Conservation (phyloP, 2,113 vertebrate species). For the Macquaria australasica region DNA sequence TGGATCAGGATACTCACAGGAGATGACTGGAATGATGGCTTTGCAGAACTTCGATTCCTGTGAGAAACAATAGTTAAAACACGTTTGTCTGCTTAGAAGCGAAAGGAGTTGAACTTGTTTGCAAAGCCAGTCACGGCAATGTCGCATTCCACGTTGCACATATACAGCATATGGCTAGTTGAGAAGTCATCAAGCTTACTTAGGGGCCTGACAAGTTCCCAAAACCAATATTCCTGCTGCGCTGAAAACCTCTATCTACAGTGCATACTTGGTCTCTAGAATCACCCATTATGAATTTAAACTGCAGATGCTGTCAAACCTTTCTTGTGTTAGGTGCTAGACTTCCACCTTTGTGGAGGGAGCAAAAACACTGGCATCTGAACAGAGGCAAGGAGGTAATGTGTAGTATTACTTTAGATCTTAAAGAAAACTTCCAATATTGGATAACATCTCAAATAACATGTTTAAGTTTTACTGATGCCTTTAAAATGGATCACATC, state of each 20-base stretch:
- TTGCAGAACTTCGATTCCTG: slow-evolving; percentile 88
- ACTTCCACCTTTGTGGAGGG: not conserved
- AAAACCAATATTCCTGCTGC: not conserved
- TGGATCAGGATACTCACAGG: slow-evolving; percentile 82
- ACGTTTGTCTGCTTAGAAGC: not conserved
- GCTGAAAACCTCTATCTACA: not conserved
- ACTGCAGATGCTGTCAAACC: not conserved
- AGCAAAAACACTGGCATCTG: not conserved
- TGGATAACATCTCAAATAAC: not conserved
- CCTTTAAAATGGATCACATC: not conserved
- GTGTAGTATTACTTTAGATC: not conserved
- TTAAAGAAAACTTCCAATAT: not conserved
- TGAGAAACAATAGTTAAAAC: not conserved
- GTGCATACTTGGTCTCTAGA: not conserved
- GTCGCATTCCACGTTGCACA: slow-evolving; percentile 3
- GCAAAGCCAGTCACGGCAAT: slow-evolving; percentile 19
- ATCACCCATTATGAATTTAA: not conserved
- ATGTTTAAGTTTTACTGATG: not conserved
- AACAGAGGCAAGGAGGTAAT: not conserved
- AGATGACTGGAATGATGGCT: slow-evolving; percentile 87
- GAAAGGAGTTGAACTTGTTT: slow-evolving; percentile 33
- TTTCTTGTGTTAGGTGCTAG: not conserved
- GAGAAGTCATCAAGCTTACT: not conserved
- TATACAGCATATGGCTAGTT: not conserved
- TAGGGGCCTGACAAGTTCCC: not conserved